A percentile compares a stretch with the other conserved stretches of the same genome.
phyloP scores from a whole-genome alignment of 2,797 vertebrate genomes.

The Xenopus petersii region DNA sequence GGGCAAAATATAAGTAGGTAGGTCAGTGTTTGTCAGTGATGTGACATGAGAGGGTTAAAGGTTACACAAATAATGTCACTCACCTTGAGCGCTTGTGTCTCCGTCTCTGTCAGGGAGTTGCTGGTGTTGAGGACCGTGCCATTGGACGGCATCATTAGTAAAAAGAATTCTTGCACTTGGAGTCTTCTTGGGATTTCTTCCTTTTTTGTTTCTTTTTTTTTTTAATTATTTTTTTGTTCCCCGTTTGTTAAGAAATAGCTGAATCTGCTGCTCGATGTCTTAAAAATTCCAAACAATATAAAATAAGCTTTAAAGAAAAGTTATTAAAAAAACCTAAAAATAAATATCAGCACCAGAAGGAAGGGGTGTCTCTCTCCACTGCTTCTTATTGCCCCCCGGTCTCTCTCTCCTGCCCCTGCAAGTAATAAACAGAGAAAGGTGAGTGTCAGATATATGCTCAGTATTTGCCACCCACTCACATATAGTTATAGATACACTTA shows the following conservation, averaged over 20 bases:
- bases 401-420: conserved; percentile 4
- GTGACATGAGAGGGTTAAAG: too few relatives aligned
- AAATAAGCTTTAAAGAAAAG: background rate
- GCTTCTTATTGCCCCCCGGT: background rate
- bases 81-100: conserved; percentile 45
- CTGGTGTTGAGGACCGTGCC: conserved; percentile 55
- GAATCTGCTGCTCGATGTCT: conserved; percentile 3
- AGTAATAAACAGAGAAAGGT: background rate
- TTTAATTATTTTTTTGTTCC: background rate
- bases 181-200: background rate
- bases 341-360: conserved; percentile 18
- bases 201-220: background rate
- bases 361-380: background rate
- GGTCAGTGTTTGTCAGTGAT: too few relatives aligned
- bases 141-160: conserved; percentile 77
- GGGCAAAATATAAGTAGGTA: too few relatives aligned
- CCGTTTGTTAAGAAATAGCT: too few relatives aligned
- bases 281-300: conserved; percentile 10
- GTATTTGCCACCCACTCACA: too few relatives aligned
- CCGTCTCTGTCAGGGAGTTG: conserved; percentile 29
- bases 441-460: too few relatives aligned
- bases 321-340: background rate
- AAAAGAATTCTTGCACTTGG: background rate
- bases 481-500: too few relatives aligned
- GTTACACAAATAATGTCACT: background rate